phyloP scores from a whole-genome alignment of 2,888 invertebrate genomes.

The Pediacus dermestoides region DNA sequence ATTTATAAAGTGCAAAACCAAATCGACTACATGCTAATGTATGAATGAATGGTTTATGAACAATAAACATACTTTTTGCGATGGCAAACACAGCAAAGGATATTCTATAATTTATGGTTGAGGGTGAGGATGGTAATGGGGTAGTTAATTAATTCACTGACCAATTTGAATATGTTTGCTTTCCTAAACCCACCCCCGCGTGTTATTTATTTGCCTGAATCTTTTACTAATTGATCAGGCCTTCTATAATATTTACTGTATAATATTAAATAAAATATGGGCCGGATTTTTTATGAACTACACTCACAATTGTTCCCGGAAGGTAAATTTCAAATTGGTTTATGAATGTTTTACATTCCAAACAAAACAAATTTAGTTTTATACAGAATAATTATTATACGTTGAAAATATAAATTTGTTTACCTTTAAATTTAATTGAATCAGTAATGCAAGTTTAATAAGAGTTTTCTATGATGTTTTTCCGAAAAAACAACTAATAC shows the following conservation, averaged over 20 bases:
- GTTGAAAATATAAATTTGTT: not conserved
- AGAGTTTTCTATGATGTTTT: too few species aligned
- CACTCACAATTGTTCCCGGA: too few species aligned
- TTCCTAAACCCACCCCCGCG: slow-evolving; percentile 2
- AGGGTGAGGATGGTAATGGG: slow-evolving; percentile 6
- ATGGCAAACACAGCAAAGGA: not conserved
- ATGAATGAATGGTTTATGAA: slow-evolving; percentile 3
- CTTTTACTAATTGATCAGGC: slow-evolving; percentile 4
- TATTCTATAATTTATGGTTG: slow-evolving; percentile 5
- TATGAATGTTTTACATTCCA: not conserved
- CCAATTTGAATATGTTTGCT: slow-evolving; percentile 6
- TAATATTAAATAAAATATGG: too few species aligned
- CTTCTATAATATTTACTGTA: too few species aligned
- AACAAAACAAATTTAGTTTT: slow-evolving; percentile 4
- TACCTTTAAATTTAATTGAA: slow-evolving; percentile 4
- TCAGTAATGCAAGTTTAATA: too few species aligned
- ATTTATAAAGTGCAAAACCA: not conserved
- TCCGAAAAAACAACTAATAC: too few species aligned
- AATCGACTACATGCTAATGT: too few species aligned
- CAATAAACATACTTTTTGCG: slow-evolving; percentile 4
- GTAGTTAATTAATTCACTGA: slow-evolving; percentile 5
- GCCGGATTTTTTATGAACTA: too few species aligned
- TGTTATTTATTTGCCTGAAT: slow-evolving; percentile 5
- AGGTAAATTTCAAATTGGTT: not conserved
- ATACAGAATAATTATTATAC: not conserved